Percentiles rank a stretch among this genome's conserved stretches.
These are phyloP conservation scores for Trachelus tabidus DNA, from an alignment of 2,888 invertebrate species.

Conservation along the genomic window DNA sequence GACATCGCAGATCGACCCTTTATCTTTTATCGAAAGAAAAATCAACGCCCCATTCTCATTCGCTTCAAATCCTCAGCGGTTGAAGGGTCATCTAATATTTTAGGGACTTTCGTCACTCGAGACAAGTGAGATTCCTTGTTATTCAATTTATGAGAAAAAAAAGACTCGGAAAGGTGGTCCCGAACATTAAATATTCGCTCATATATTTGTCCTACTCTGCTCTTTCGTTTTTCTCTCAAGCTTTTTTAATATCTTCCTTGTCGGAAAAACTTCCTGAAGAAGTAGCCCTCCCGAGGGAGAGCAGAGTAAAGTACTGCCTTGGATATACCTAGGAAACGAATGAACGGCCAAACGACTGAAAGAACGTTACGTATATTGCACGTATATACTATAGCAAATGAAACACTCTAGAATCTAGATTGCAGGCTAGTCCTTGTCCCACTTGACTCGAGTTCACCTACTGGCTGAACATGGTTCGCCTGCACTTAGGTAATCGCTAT, in stretches of 20 bases:
- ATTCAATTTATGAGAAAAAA: neutral
- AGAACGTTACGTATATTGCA: neutral
- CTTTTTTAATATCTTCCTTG: neutral
- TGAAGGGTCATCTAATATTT: neutral
- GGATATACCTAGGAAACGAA: neutral
- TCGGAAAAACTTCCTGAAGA: neutral
- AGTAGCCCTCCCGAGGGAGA: neutral
- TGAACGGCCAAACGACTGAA: neutral
- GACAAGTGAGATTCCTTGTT: neutral
- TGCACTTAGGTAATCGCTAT: neutral
- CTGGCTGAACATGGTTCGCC: conserved; percentile 7
- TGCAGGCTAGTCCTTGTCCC: conserved; percentile 28
- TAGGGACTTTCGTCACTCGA: neutral
- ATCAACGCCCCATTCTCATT: neutral
- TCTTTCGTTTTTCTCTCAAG: neutral
- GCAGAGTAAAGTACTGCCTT: neutral
- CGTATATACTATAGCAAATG: conserved; percentile 9
- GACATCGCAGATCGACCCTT: neutral
- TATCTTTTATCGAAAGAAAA: neutral
- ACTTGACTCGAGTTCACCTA: conserved; percentile 25
- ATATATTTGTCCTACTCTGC: neutral
- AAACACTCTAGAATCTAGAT: conserved; percentile 21
- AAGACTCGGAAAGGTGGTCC: neutral
- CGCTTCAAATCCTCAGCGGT: neutral
- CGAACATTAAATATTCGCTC: neutral